phyloP scores from a whole-genome alignment of 2,797 vertebrate species.

The Pangasius macronema region DNA sequence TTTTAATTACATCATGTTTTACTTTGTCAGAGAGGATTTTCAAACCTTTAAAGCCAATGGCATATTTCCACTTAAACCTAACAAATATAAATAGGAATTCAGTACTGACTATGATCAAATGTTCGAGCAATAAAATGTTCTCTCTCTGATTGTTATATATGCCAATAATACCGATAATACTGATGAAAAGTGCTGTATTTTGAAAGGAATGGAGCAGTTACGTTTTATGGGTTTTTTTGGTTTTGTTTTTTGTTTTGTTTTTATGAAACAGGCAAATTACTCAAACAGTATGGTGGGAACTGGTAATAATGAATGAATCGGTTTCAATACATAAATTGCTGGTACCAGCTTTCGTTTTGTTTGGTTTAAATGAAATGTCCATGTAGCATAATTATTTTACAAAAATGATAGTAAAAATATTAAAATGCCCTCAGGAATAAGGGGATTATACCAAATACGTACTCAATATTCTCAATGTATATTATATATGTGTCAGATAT shows the following conservation, averaged over 20 bases:
- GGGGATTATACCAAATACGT: not conserved
- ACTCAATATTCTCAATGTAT: not conserved
- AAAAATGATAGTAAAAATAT: not conserved
- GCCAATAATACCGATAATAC: constrained; percentile 1
- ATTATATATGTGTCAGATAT: not conserved
- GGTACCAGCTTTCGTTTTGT: not conserved
- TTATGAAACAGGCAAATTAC: not conserved
- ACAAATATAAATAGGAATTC: constrained; percentile 62
- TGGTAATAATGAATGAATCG: not conserved
- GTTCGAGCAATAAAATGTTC: constrained; percentile 18
- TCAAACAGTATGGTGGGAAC: not conserved
- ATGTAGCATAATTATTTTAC: not conserved
- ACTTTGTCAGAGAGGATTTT: not conserved
- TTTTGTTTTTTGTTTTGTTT: too few relatives aligned
- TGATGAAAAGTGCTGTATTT: not conserved
- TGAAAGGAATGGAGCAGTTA: not conserved
- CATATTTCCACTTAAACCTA: constrained; percentile 30
- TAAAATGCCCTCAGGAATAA: not conserved
- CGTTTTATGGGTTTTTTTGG: not conserved
- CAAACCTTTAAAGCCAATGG: constrained; percentile 12
- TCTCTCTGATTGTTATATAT: constrained; percentile 2
- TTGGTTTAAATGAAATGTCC: not conserved
- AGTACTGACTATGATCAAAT: not conserved
- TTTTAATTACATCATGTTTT: constrained; percentile 20
- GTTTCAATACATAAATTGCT: not conserved